Evolutionary conservation across 2,113 vertebrate genomes (phyloP).

Genomic region (Epinephelus fuscoguttatus): DNA sequence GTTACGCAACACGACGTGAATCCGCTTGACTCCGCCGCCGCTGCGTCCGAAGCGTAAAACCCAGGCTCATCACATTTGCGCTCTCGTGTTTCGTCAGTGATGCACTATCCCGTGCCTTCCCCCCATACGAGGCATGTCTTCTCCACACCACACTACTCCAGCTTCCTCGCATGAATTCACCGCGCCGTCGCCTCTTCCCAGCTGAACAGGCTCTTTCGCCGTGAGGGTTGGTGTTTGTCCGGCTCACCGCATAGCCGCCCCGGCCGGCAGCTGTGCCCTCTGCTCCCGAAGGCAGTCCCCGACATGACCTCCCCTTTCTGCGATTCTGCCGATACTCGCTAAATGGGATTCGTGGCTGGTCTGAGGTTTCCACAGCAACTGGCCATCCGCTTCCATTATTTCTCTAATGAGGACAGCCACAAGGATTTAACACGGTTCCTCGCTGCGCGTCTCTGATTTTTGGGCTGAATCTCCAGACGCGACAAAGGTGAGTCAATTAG

Average conservation of each 20-base stretch:
- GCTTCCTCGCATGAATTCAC: conserved; percentile 38
- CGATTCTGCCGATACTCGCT: conserved; percentile 63
- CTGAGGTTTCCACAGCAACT: conserved; percentile 70
- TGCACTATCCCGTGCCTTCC: conserved; percentile 59
- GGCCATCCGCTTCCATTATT: conserved; percentile 58
- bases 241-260: conserved; percentile 44
- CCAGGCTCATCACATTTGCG: conserved; percentile 59
- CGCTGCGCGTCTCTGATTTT: conserved; percentile 73
- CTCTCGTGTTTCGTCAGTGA: conserved; percentile 68
- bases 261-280: conserved; percentile 62
- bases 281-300: conserved; percentile 55
- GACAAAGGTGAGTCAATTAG: conserved; percentile 75
- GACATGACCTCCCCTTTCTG: conserved; percentile 72
- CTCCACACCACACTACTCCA: conserved; percentile 49
- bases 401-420: conserved; percentile 75
- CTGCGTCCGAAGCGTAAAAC: conserved; percentile 68
- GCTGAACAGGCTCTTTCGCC: conserved; percentile 11
- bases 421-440: conserved; percentile 66
- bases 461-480: conserved; percentile 74
- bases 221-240: conserved; percentile 33
- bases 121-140: conserved; percentile 65
- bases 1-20: conserved; percentile 63
- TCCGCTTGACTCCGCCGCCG: conserved; percentile 18
- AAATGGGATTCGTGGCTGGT: conserved; percentile 75
- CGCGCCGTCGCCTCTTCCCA: conserved; percentile 46